phyloP scores from a whole-genome alignment of 1,140 invertebrate species.

The Hylaeus volcanicus region DNA sequence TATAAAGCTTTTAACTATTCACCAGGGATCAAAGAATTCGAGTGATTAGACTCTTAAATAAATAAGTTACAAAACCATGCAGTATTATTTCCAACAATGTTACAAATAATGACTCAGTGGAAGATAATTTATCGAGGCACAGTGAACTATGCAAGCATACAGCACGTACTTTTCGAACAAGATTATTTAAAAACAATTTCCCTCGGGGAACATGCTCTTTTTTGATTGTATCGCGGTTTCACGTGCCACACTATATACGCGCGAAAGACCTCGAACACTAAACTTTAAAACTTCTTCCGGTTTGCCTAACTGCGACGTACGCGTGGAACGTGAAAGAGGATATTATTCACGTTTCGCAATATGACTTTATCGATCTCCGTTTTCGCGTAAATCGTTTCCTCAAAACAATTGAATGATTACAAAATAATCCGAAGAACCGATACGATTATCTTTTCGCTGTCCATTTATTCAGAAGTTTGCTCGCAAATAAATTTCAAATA shows the following conservation, averaged over 20 bases:
- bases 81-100: too few species aligned
- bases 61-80: too few species aligned
- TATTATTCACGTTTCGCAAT: slow-evolving; percentile 8
- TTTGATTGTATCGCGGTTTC: background rate
- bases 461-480: background rate
- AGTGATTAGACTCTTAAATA: too few species aligned
- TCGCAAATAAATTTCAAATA: background rate
- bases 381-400: background rate
- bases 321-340: background rate
- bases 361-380: slow-evolving; percentile 8
- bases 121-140: background rate
- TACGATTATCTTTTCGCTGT: background rate
- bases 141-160: background rate
- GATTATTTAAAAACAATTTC: background rate
- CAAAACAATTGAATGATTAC: background rate
- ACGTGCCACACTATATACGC: too few species aligned
- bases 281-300: background rate
- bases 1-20: too few species aligned
- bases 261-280: background rate
- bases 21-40: too few species aligned
- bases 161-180: background rate
- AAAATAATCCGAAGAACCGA: background rate
- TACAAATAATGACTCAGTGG: too few species aligned
- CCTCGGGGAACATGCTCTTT: background rate
- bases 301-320: background rate